Evolutionary conservation across 1,140 invertebrate genomes (phyloP), one percentile per base, ranked within the genome.

Genomic region (Rhynchophorus ferrugineus): DNA sequence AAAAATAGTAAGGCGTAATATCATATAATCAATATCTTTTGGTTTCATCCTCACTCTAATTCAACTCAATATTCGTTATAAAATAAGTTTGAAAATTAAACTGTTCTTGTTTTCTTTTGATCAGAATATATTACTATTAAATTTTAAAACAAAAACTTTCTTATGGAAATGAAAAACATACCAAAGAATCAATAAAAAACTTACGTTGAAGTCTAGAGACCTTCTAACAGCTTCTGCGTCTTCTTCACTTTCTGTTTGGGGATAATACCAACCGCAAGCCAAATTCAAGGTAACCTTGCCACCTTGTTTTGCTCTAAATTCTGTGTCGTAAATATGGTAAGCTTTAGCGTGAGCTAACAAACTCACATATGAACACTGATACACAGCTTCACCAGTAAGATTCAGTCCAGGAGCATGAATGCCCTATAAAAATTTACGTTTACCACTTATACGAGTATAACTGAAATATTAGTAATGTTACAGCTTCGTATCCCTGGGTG

Each of bases 171-270:
- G n/a, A n/a, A n/a, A n/a, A n/a, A n/a, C n/a, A n/a, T n/a, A n/a
- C n/a, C n/a, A n/a, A n/a, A n/a, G n/a, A n/a, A n/a, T n/a, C n/a
- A n/a, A n/a, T n/a, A 6, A 29, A 6, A 29, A 29, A 29, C 24
- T 11, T 29, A 78, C 66, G 84, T 73, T 14, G 78, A 69, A 49
- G 66, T 51, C 1, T 81, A 81, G 61, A 81, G 84, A 17, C 43
- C 21, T n/a, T 19, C 7, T n/a, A 16, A 81, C 80, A 67, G 82
- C 71, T 1, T 71, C 76, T 57, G 76, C 73, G n/a, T 44, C 9
- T 24, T 24, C 7, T 8, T 21, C 7, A 13, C n/a, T 24, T n/a
- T 16, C 7, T 3, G 19, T 14, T 6, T 1, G 7, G 19, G 19
- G 7, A 46, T 13, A 46, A 76, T 78, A 3, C 76, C 77, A 51